A percentile compares a stretch with the other conserved stretches of the same genome.
Conservation (phyloP, 2,888 invertebrate species). For the Apamea crenata region DNA sequence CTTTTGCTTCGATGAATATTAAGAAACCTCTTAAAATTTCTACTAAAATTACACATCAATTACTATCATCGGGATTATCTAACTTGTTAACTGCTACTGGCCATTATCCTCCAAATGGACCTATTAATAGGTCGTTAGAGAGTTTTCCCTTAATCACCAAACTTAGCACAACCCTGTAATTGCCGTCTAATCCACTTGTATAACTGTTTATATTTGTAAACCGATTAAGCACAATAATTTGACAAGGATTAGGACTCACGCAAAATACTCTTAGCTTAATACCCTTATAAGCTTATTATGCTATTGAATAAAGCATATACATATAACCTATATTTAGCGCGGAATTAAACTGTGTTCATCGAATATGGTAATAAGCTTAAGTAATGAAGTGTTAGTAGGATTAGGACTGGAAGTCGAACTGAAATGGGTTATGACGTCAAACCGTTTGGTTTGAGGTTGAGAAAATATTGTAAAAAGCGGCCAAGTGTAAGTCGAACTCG, state of each 20-base stretch:
- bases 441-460: background rate
- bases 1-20: background rate
- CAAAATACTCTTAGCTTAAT: background rate
- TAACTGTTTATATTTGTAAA: constrained; percentile 31
- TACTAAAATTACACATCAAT: background rate
- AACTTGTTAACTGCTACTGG: background rate
- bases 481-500: too few relatives aligned
- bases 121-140: constrained; percentile 12
- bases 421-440: background rate
- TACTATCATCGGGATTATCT: background rate
- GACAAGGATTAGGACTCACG: constrained; percentile 26
- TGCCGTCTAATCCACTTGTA: constrained; percentile 11
- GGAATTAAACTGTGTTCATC: constrained; percentile 9
- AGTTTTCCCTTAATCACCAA: constrained; percentile 11
- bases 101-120: constrained; percentile 5
- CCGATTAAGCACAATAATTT: constrained; percentile 39
- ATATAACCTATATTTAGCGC: background rate
- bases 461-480: background rate
- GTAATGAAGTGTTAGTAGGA: background rate
- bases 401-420: background rate
- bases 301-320: constrained; percentile 8
- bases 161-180: constrained; percentile 18
- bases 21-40: background rate
- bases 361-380: background rate
- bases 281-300: constrained; percentile 22